phyloP scores from a whole-genome alignment of 2,113 vertebrate species.

The Capra hircus region DNA sequence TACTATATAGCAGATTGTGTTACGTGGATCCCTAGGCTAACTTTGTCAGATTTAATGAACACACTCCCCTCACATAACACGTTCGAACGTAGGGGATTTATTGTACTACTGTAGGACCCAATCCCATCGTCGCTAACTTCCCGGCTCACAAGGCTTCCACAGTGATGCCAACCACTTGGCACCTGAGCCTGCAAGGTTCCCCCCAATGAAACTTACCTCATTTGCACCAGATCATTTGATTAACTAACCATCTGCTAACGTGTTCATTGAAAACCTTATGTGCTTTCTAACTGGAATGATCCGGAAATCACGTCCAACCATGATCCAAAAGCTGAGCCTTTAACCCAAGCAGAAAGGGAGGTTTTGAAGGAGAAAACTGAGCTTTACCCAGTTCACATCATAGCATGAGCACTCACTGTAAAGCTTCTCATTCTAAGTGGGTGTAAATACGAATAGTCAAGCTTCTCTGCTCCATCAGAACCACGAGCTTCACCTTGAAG shows the following conservation, averaged over 20 bases:
- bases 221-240: neutral
- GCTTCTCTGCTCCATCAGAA: neutral
- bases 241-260: neutral
- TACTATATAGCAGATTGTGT: neutral
- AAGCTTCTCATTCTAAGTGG: no score
- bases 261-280: neutral
- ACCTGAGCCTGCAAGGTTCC: neutral
- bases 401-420: accelerated
- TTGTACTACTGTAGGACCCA: neutral
- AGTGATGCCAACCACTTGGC: neutral
- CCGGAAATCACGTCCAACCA: neutral
- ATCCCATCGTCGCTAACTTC: accelerated
- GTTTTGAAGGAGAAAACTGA: neutral
- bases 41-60: neutral
- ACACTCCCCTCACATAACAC: neutral
- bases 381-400: no score
- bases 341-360: neutral
- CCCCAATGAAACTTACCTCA: neutral
- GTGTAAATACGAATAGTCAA: accelerated
- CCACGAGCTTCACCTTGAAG: neutral
- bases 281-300: neutral
- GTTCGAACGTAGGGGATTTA: neutral
- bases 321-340: neutral
- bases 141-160: accelerated
- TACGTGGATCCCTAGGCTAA: neutral